Evolutionary conservation across 2,797 vertebrate species (phyloP), one percentile per base, ranked within the genome.

Genomic region (Peromyscus eremicus): DNA sequence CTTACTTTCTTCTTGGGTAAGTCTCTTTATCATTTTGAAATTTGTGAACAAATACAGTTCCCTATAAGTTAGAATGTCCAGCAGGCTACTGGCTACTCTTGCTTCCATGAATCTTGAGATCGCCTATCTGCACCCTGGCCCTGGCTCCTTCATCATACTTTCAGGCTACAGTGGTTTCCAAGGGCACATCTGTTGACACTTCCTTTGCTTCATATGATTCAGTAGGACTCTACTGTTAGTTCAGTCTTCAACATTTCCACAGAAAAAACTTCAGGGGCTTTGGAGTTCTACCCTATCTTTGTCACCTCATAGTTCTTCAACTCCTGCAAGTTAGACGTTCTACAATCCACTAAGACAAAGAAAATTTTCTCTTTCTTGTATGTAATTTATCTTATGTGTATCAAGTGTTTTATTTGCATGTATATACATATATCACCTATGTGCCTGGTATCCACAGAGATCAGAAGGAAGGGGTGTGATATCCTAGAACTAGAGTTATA

Each of bases 1-100:
- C 34, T 80, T 76, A 75, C 70, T 68, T 88, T 64, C 21, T 52
- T 64, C 14, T 12, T 68, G 23, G 13, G 7, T 11, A 87, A 29
- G n/a, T 76, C 49, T 29, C 37, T 94, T 87, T n/a, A 70, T 11
- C 10, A 52, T 70, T 89, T 71, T 85, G 19, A 88, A 93, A 37
- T 3, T 40, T 21, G 43, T 55, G n/a, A 80, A 11, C 14, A 82
- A 52, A 49, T 80, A 4, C 16, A 89, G 40, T 19, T 76, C 46
- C 32, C 46, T 27, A 6, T 84, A 62, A 46, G 1, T 43, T 49
- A 88, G 21, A 25, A 34, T 32, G 1, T 66, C 71, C 29, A 57
- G 0, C 52, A 6, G 7, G 9, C 3, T n/a, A 57, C 27, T 34
- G 52, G 25, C 0, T 37, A 34, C 1, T 52, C 6, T 40, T 43